These are phyloP conservation scores for Phalloptychus januarius DNA, from an alignment of 2,797 vertebrate genomes.

Conservation along the genomic window DNA sequence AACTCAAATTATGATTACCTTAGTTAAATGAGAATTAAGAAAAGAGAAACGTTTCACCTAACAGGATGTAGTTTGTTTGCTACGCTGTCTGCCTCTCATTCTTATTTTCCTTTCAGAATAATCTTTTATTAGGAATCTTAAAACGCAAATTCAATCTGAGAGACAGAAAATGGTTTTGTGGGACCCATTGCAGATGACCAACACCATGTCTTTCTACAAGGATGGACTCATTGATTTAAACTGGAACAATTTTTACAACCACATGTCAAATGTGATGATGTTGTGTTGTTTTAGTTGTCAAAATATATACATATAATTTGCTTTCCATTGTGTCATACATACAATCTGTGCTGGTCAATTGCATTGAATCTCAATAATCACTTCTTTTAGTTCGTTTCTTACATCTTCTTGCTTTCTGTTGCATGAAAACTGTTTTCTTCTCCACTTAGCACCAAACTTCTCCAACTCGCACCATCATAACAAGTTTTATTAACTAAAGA, in stretches of 20 bases:
- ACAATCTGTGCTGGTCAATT: background rate
- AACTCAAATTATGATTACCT: background rate
- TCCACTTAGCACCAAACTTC: background rate
- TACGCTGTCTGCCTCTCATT: background rate
- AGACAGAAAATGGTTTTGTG: background rate
- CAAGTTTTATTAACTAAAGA: slow-evolving; percentile 54
- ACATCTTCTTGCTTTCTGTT: background rate
- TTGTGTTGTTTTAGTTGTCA: no score
- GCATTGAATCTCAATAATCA: background rate
- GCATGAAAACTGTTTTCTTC: background rate
- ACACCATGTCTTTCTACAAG: background rate
- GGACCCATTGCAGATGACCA: background rate
- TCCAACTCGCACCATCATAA: slow-evolving; percentile 38
- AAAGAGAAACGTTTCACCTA: background rate
- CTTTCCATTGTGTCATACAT: background rate
- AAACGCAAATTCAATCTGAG: background rate
- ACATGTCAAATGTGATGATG: background rate
- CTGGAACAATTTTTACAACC: background rate
- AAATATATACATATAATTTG: background rate
- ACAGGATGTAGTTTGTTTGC: background rate
- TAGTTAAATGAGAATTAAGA: background rate
- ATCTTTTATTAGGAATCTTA: background rate
- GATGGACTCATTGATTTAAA: background rate
- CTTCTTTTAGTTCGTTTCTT: background rate
- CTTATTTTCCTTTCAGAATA: background rate